These are phyloP conservation scores for Ceratotherium simum DNA, from an alignment of 2,113 vertebrate species.

Conservation along the genomic window DNA sequence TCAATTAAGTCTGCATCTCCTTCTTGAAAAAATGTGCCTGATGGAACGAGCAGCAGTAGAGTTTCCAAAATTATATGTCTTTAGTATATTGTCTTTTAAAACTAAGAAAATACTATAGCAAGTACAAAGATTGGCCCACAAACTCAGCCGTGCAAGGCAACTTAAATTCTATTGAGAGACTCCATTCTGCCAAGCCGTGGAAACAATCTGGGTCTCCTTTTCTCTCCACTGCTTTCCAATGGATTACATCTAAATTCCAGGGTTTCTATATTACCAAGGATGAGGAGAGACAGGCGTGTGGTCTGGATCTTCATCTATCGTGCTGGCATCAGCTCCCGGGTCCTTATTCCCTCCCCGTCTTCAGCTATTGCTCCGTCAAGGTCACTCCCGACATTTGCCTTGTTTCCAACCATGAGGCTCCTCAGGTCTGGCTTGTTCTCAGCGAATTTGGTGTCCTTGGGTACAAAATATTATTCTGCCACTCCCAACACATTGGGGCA, in stretches of 20 bases:
- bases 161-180: background rate
- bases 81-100: background rate
- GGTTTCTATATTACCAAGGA: background rate
- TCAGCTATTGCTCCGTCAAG: background rate
- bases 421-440: background rate
- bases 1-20: background rate
- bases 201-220: background rate
- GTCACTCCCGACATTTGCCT: background rate
- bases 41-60: background rate
- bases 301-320: background rate
- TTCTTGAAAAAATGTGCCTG: conserved; percentile 14
- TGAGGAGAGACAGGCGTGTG: background rate
- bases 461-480: background rate
- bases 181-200: background rate
- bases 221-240: background rate
- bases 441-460: background rate
- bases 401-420: background rate
- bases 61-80: background rate
- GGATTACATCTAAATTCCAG: background rate
- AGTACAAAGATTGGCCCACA: background rate
- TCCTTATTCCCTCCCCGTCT: background rate
- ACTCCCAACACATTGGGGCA: background rate
- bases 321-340: background rate
- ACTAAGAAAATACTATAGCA: background rate
- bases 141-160: background rate